A percentile compares a stretch with the other conserved stretches of the same genome.
Evolutionary conservation across 1,140 invertebrate species (phyloP).

Genomic region (Dolichoris vasculosae): DNA sequence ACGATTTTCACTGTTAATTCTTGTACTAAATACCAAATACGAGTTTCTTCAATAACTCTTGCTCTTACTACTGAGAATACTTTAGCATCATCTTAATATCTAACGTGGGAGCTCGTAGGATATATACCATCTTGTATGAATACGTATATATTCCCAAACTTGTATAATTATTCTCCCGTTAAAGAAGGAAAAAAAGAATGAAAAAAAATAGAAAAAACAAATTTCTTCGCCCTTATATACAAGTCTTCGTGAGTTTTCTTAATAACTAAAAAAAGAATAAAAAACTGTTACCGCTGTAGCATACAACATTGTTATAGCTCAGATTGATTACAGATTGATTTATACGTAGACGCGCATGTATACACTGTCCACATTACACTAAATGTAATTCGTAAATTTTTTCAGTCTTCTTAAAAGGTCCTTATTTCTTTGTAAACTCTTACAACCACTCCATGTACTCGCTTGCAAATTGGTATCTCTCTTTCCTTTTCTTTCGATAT

Average conservation of each 20-base stretch:
- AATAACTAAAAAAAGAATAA: constrained; percentile 15
- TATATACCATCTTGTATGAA: background rate
- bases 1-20: too few species aligned
- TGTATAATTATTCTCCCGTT: too few species aligned
- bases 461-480: constrained; percentile 34
- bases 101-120: background rate
- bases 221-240: background rate
- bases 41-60: background rate
- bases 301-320: too few species aligned
- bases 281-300: background rate
- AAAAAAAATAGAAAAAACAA: background rate
- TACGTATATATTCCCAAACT: background rate
- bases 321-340: too few species aligned
- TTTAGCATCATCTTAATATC: background rate
- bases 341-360: too few species aligned
- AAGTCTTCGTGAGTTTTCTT: constrained; percentile 42
- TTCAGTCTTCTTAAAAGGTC: constrained; percentile 8
- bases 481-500: constrained; percentile 18
- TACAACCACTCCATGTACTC: constrained; percentile 42
- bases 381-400: background rate
- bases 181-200: background rate
- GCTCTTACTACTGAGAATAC: background rate
- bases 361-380: too few species aligned
- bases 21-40: background rate
- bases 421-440: constrained; percentile 25